phyloP scores from a whole-genome alignment of 2,113 vertebrate species.

The Grammomys surdaster region DNA sequence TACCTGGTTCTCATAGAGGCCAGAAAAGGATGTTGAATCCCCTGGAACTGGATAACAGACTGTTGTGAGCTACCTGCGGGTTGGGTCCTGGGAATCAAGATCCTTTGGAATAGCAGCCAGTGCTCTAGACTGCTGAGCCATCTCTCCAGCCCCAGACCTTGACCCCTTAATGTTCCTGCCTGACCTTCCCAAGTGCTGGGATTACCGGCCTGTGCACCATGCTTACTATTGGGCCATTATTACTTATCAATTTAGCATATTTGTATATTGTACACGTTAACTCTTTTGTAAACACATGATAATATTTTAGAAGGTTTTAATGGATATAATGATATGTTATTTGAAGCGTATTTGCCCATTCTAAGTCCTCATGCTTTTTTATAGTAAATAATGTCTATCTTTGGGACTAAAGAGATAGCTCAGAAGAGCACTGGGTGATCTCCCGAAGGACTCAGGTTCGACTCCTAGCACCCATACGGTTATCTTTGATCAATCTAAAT shows the following conservation, averaged over 20 bases:
- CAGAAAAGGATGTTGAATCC: background rate
- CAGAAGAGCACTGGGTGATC: background rate
- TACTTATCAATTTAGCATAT: background rate
- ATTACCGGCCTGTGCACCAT: background rate
- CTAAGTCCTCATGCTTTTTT: background rate
- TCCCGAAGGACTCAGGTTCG: background rate
- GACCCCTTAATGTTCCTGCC: background rate
- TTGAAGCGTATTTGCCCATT: background rate
- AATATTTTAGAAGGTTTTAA: background rate
- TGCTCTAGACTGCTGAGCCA: background rate
- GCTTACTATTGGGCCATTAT: background rate
- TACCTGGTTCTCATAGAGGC: background rate
- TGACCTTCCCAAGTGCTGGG: background rate
- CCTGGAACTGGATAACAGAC: background rate
- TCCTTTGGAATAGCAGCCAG: background rate
- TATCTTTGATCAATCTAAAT: background rate
- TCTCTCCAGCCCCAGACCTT: background rate
- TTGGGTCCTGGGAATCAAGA: background rate
- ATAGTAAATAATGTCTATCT: background rate
- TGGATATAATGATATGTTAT: background rate
- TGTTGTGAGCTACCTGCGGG: background rate
- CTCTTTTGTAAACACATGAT: background rate
- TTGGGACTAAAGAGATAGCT: background rate
- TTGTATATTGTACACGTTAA: background rate
- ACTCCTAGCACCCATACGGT: background rate